A percentile compares a stretch with the other conserved stretches of the same genome.
These are phyloP conservation scores for Microcaecilia unicolor DNA, from an alignment of 2,797 vertebrate species.

Conservation along the genomic window DNA sequence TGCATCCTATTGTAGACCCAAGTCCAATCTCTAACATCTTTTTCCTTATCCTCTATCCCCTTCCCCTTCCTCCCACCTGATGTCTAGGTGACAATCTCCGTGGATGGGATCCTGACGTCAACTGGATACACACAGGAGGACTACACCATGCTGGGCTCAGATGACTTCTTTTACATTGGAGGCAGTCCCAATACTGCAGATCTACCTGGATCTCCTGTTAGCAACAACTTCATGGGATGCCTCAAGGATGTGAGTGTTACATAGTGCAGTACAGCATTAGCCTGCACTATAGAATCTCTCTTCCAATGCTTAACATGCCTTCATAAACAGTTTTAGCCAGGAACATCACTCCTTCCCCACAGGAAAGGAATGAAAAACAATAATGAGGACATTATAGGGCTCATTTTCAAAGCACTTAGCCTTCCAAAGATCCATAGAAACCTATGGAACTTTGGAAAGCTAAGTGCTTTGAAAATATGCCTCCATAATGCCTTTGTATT, in stretches of 20 bases:
- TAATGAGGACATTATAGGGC: too few relatives aligned
- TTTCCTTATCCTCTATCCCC: slow-evolving; percentile 23
- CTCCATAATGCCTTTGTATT: too few relatives aligned
- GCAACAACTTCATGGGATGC: slow-evolving; percentile 97
- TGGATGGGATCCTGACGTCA: slow-evolving; percentile 87
- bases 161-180: slow-evolving; percentile 93
- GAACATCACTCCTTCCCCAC: too few relatives aligned
- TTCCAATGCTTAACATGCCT: too few relatives aligned
- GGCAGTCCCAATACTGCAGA: slow-evolving; percentile 89
- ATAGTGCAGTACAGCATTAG: too few relatives aligned
- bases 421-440: too few relatives aligned
- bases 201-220: slow-evolving; percentile 85
- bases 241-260: slow-evolving; percentile 82
- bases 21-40: slow-evolving; percentile 33
- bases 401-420: too few relatives aligned
- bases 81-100: slow-evolving; percentile 83
- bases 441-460: too few relatives aligned
- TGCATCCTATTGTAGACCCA: slow-evolving; percentile 2
- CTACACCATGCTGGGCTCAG: slow-evolving; percentile 92
- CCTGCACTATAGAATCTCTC: background rate
- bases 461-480: too few relatives aligned
- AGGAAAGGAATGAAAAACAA: too few relatives aligned
- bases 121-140: slow-evolving; percentile 95
- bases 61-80: slow-evolving; percentile 7
- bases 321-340: background rate